Conservation (phyloP, 2,113 vertebrate genomes). For the Dryoscopus gambensis region DNA sequence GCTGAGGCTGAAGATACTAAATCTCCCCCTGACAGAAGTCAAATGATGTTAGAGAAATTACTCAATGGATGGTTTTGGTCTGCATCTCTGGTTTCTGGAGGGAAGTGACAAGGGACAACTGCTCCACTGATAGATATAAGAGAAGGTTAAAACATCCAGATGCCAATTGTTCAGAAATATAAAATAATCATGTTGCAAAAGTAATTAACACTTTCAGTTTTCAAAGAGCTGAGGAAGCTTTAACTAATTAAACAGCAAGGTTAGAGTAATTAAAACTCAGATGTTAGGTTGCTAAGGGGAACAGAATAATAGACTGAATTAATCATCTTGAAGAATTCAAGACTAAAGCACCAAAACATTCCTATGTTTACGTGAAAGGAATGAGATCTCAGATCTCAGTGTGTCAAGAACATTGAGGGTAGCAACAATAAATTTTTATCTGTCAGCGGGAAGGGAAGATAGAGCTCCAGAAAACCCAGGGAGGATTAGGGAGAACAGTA, state of each 20-base stretch:
- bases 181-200: background rate
- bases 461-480: slow-evolving; percentile 25
- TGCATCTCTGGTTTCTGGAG: background rate
- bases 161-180: background rate
- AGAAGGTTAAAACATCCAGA: background rate
- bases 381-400: background rate
- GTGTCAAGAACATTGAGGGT: background rate
- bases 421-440: slow-evolving; percentile 18
- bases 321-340: background rate
- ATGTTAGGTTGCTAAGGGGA: background rate
- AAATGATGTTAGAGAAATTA: background rate
- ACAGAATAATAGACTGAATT: background rate
- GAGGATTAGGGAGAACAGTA: slow-evolving; percentile 47
- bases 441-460: slow-evolving; percentile 8
- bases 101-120: background rate
- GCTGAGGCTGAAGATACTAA: background rate
- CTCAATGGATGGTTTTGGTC: background rate
- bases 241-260: slow-evolving; percentile 1
- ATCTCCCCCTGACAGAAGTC: background rate
- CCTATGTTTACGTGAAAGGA: background rate
- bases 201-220: background rate
- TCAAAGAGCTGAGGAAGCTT: background rate
- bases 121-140: background rate
- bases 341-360: background rate
- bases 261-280: slow-evolving; percentile 1